Evolutionary conservation across 2,888 invertebrate species (phyloP).

Genomic region (Agonopterix subpropinquella): DNA sequence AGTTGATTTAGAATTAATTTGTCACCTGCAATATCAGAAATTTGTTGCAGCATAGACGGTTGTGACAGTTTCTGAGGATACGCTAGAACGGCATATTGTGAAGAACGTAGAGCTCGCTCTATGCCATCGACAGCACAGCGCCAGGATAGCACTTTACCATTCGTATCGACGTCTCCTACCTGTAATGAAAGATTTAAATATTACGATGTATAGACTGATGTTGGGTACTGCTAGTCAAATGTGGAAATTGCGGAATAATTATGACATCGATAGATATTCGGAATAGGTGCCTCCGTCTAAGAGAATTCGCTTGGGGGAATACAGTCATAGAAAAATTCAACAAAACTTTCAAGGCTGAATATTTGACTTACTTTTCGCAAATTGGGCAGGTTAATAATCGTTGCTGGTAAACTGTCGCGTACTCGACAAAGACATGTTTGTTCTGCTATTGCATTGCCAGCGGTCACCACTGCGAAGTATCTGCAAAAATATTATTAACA

Average conservation of each 20-base stretch:
- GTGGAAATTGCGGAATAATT: too few relatives aligned
- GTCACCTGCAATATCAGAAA: conserved; percentile 18
- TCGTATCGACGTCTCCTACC: neutral
- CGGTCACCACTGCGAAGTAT: conserved; percentile 20
- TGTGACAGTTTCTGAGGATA: neutral
- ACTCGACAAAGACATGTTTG: conserved; percentile 16
- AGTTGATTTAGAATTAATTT: neutral
- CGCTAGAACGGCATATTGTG: conserved; percentile 8
- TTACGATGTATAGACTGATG: too few relatives aligned
- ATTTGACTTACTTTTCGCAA: conserved; percentile 11
- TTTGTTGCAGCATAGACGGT: conserved; percentile 14
- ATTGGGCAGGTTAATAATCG: conserved; percentile 11
- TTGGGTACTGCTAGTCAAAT: too few relatives aligned
- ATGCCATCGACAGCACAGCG: conserved; percentile 10
- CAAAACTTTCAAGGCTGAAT: too few relatives aligned
- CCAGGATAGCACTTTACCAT: conserved; percentile 3
- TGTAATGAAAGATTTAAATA: neutral
- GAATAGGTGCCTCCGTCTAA: too few relatives aligned
- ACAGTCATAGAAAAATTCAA: too few relatives aligned
- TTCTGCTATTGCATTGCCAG: conserved; percentile 13
- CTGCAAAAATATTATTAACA: conserved; percentile 11
- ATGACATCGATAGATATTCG: too few relatives aligned
- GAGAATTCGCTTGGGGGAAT: too few relatives aligned
- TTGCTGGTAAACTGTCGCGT: conserved; percentile 19
- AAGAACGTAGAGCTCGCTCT: conserved; percentile 16